A percentile compares a stretch with the other conserved stretches of the same genome.
These are phyloP conservation scores for Drosophila triauraria DNA, from an alignment of 1,140 invertebrate genomes.

Conservation along the genomic window DNA sequence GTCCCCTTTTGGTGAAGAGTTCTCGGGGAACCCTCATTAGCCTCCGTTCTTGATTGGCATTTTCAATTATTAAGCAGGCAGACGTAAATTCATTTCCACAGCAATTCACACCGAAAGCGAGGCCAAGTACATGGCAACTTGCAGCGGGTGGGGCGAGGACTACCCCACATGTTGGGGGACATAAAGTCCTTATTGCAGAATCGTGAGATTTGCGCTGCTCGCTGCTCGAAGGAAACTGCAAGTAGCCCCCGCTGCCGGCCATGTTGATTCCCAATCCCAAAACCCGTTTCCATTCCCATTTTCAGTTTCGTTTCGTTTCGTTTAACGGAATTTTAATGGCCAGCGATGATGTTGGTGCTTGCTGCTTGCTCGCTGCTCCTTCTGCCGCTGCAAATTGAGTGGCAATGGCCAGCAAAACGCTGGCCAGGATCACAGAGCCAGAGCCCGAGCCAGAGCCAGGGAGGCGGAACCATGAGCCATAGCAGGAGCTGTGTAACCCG, in stretches of 20 bases:
- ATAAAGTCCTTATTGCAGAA: slow-evolving; percentile 35
- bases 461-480: neutral
- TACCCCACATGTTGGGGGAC: neutral
- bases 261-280: neutral
- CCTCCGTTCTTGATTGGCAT: slow-evolving; percentile 48
- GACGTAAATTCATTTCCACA: slow-evolving; percentile 57
- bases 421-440: neutral
- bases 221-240: slow-evolving; percentile 14
- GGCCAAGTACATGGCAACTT: neutral
- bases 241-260: neutral
- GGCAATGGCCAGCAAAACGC: slow-evolving; percentile 49
- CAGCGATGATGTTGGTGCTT: slow-evolving; percentile 29
- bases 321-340: slow-evolving; percentile 47
- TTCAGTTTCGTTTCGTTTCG: slow-evolving; percentile 23
- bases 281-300: neutral
- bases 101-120: slow-evolving; percentile 32
- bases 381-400: slow-evolving; percentile 48
- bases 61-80: slow-evolving; percentile 51
- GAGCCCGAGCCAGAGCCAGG: neutral
- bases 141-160: neutral
- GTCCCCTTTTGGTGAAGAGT: neutral
- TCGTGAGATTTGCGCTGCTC: slow-evolving; percentile 32
- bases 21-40: neutral
- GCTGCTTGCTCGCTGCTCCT: neutral
- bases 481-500: slow-evolving; percentile 2